phyloP scores from a whole-genome alignment of 2,888 invertebrate genomes.

The Bruchidius siliquastri region DNA sequence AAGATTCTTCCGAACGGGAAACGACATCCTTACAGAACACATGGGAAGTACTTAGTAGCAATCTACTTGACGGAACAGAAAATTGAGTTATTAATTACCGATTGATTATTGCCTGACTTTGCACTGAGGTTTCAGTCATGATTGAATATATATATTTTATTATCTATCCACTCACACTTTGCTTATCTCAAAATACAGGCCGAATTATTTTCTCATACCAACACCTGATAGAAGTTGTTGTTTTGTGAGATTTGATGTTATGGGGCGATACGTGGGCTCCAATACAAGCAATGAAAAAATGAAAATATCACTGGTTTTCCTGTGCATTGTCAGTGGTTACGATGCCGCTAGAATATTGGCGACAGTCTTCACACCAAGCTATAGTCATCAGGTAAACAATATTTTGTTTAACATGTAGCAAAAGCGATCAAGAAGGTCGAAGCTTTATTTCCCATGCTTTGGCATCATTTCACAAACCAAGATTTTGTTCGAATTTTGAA shows the following conservation, averaged over 20 bases:
- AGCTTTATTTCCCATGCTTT: no score
- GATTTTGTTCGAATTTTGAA: no score
- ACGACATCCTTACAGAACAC: no score
- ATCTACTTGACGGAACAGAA: no score
- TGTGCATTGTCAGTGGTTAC: not conserved
- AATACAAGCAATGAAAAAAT: not conserved
- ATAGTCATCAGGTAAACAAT: conserved; percentile 22
- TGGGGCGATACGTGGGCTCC: not conserved
- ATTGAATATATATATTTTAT: not conserved
- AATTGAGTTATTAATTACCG: no score
- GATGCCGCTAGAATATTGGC: conserved; percentile 19
- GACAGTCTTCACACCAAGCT: conserved; percentile 18
- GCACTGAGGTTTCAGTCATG: not conserved
- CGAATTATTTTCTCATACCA: not conserved
- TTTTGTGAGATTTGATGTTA: not conserved
- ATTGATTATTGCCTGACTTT: not conserved
- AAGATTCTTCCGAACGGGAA: no score
- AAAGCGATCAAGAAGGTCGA: no score
- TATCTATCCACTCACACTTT: not conserved
- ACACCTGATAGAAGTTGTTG: not conserved
- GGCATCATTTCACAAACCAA: no score
- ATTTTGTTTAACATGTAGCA: not conserved
- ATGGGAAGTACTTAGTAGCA: no score
- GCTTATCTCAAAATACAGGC: not conserved
- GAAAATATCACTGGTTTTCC: not conserved